Conservation (phyloP, 2,888 invertebrate genomes). For the Andrena chrysosceles region DNA sequence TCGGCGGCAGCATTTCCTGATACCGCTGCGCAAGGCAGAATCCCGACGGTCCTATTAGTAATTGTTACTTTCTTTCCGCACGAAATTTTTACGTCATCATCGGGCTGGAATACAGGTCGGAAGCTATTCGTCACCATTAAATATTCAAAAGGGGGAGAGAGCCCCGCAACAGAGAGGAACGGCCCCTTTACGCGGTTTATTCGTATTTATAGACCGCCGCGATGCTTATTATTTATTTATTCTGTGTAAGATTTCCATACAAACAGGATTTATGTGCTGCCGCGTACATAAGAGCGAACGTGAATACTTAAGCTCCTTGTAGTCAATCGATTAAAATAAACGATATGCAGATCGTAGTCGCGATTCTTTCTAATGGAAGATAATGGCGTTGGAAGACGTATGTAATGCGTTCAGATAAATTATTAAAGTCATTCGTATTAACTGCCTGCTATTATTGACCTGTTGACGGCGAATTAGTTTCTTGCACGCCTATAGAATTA, state of each 20-base stretch:
- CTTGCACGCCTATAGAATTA: neutral
- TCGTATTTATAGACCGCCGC: conserved; percentile 57
- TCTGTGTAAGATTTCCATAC: conserved; percentile 66
- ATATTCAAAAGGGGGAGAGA: conserved; percentile 60
- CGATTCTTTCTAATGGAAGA: neutral
- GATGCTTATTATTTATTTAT: conserved; percentile 69
- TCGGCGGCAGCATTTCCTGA: conserved; percentile 5
- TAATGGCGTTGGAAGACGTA: too few species aligned
- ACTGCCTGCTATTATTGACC: neutral
- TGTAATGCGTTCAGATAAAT: neutral
- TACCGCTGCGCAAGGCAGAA: neutral
- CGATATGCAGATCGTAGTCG: neutral
- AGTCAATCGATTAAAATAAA: neutral
- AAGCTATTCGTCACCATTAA: conserved; percentile 65
- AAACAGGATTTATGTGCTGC: conserved; percentile 52
- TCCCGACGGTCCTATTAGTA: conserved; percentile 13
- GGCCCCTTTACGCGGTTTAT: conserved; percentile 49
- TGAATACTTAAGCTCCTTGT: conserved; percentile 34
- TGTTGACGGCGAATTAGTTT: neutral
- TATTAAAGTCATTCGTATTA: neutral
- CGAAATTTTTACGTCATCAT: conserved; percentile 56
- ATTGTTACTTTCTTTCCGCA: conserved; percentile 32
- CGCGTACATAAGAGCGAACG: neutral
- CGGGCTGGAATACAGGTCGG: conserved; percentile 49
- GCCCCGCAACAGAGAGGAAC: conserved; percentile 47